Evolutionary conservation across 2,888 invertebrate genomes (phyloP), one percentile per base, ranked within the genome.

Genomic region (Taphrorychus bicolor): DNA sequence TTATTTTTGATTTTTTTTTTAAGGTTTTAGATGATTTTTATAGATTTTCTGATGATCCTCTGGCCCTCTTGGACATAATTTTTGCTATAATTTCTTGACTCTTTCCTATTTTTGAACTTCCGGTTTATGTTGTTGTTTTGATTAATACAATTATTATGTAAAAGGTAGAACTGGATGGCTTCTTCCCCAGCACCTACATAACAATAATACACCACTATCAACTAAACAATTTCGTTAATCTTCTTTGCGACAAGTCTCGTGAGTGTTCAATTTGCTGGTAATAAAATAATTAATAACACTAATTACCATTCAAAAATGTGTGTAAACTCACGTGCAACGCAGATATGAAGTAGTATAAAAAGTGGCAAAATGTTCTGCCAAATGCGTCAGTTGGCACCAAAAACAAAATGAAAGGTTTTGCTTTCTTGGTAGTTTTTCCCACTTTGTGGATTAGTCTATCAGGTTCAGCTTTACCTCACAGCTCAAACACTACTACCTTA

Each of bases 381-480:
- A 9, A 3, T 3, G 7, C 32, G 32, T 32, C 32, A 32, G 32
- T 32, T 45, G 16, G 17, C 17, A 14, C 54, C 32, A 22, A 9
- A 7, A 17, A 7, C n/a, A 54, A 11, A 4, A 54, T 54, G 54
- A 54, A 18, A 54, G 4, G 19, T 14, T 32, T 54, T 5, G 21
- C 32, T 11, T 24, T 54, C 17, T n/a, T 54, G 32, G 16, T 54
- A 54, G 54, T 54, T 54, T 54, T 54, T n/a, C 54, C 54, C 54
- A 32, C 17, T 32, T 32, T 54, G 32, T 54, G 54, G 54, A 32
- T 16, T 54, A 54, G 54, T 54, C 54, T 24, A 54, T 54, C 54
- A n/a, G 23, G 19, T 18, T 54, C 32, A 9, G 24, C 21, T 51
- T 14, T 51, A 22, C 51, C 22, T 22, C 51, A 22, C 21, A n/a